phyloP scores from a whole-genome alignment of 92 coral and sea anemone species.

The Ricordea florida region DNA sequence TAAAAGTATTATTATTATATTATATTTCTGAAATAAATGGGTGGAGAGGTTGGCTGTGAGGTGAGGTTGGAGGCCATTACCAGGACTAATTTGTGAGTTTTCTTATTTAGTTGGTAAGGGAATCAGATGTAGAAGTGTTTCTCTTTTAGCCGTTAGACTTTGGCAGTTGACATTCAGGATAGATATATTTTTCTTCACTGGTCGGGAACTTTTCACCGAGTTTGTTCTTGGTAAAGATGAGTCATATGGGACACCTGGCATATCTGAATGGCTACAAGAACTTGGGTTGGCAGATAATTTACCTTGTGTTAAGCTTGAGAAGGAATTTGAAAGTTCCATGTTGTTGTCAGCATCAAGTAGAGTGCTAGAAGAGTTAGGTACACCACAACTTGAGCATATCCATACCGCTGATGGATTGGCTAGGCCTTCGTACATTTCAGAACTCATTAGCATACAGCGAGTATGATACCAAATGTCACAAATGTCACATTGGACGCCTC shows the following conservation, averaged over 20 bases:
- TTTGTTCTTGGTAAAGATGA: neutral
- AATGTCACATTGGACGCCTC: neutral
- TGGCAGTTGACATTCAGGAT: slow-evolving; percentile 42
- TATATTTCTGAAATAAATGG: too few relatives aligned
- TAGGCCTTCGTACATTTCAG: neutral
- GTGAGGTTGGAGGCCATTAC: too few relatives aligned
- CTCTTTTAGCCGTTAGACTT: slow-evolving; percentile 49
- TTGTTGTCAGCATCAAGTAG: too few relatives aligned
- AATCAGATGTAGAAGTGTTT: slow-evolving; percentile 15
- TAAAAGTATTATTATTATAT: too few relatives aligned
- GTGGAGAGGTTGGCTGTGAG: too few relatives aligned
- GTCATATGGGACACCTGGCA: neutral
- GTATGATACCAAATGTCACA: neutral
- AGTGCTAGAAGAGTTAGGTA: slow-evolving; percentile 2
- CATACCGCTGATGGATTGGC: slow-evolving; percentile 1
- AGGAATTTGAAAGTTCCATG: neutral
- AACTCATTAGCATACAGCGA: neutral
- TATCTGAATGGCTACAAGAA: neutral
- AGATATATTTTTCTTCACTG: slow-evolving; percentile 14
- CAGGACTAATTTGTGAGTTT: too few relatives aligned
- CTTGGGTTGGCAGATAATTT: neutral
- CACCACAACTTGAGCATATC: slow-evolving; percentile 15
- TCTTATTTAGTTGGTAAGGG: too few relatives aligned
- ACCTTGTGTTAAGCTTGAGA: neutral
- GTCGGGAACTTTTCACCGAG: neutral